These are phyloP conservation scores for Phaenicophaeus curvirostris DNA, from an alignment of 2,797 vertebrate species.

Conservation along the genomic window DNA sequence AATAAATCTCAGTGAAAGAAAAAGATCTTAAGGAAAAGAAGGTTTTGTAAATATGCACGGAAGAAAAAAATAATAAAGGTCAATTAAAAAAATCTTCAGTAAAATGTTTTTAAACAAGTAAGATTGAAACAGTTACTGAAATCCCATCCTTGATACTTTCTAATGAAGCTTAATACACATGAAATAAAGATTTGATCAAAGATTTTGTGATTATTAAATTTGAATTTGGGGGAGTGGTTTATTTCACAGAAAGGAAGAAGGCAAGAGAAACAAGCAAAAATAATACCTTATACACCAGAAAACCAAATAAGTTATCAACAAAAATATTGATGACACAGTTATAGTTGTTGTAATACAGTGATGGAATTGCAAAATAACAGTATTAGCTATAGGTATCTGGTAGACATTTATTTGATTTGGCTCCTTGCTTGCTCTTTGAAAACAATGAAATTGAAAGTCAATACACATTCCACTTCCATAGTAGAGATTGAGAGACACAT, in stretches of 20 bases:
- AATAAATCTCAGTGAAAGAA: neutral
- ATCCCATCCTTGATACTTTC: neutral
- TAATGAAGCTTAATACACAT: neutral
- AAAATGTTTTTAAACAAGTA: neutral
- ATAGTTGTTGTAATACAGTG: neutral
- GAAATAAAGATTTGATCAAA: neutral
- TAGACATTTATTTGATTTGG: slow-evolving; percentile 27
- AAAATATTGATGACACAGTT: neutral
- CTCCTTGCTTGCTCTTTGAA: slow-evolving; percentile 21
- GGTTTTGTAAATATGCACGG: neutral
- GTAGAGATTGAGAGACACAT: neutral
- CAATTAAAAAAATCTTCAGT: neutral
- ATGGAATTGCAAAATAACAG: neutral
- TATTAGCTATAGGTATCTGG: neutral
- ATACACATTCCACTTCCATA: slow-evolving; percentile 31
- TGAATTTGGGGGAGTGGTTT: neutral
- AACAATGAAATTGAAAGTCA: slow-evolving; percentile 39
- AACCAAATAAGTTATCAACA: neutral
- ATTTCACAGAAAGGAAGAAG: neutral
- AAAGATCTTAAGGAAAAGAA: neutral
- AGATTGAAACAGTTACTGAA: neutral
- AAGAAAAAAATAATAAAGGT: neutral
- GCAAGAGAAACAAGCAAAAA: neutral
- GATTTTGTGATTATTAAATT: neutral
- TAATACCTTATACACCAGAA: neutral